A percentile compares a stretch with the other conserved stretches of the same genome.
Evolutionary conservation across 2,888 invertebrate species (phyloP).

Genomic region (Epistrophella euchroma): DNA sequence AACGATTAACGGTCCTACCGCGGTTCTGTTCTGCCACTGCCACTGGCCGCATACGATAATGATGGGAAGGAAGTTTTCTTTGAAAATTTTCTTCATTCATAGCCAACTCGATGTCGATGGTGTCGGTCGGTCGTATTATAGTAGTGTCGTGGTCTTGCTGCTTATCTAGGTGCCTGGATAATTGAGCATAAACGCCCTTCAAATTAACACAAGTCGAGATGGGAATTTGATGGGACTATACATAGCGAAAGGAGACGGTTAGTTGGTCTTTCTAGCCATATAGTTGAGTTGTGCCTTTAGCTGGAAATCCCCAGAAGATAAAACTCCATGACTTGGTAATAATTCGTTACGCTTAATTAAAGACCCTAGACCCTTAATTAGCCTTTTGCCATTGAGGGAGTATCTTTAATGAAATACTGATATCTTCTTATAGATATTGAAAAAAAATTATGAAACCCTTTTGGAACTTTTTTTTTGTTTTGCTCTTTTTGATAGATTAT

Average conservation of each 20-base stretch:
- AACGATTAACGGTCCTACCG: constrained; percentile 62
- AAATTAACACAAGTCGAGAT: constrained; percentile 68
- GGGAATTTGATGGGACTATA: constrained; percentile 41
- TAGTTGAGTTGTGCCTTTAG: constrained; percentile 1
- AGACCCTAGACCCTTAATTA: constrained; percentile 62
- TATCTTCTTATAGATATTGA: not conserved
- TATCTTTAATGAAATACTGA: constrained; percentile 6
- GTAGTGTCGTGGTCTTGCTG: constrained; percentile 29
- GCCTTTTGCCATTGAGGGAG: constrained; percentile 32
- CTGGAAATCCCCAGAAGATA: constrained; percentile 17
- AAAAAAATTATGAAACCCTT: not conserved
- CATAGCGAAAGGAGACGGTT: not conserved
- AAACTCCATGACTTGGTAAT: constrained; percentile 50
- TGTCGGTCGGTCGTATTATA: too few species aligned
- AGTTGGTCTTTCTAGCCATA: constrained; percentile 1
- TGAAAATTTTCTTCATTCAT: constrained; percentile 17
- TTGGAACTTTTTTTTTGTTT: not conserved
- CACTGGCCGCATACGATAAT: not conserved
- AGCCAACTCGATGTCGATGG: not conserved
- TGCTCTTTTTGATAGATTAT: not conserved
- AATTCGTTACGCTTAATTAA: constrained; percentile 66
- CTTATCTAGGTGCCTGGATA: constrained; percentile 72
- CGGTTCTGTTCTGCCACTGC: not conserved
- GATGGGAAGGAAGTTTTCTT: constrained; percentile 31
- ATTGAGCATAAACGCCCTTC: constrained; percentile 74